Evolutionary conservation across 2,888 invertebrate genomes (phyloP).

Genomic region (Hirudinaria manillensis): DNA sequence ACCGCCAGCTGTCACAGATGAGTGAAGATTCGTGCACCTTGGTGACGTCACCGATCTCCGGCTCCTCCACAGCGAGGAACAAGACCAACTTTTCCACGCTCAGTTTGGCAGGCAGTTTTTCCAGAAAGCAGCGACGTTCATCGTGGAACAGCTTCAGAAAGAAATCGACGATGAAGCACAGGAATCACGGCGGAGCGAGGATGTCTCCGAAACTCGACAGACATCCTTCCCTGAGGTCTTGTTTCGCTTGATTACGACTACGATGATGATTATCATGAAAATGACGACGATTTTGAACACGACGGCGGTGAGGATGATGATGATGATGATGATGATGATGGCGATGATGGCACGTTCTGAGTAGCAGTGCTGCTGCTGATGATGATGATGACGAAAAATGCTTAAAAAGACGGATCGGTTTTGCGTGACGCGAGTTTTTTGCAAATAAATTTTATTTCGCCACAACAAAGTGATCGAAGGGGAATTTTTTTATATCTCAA

Average conservation of each 20-base stretch:
- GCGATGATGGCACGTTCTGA: neutral
- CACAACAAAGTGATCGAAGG: neutral
- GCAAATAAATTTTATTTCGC: neutral
- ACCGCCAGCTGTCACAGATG: neutral
- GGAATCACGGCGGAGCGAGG: neutral
- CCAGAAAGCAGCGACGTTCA: neutral
- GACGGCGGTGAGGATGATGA: slow-evolving; percentile 4
- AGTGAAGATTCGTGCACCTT: neutral
- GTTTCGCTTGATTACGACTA: neutral
- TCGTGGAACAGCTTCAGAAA: neutral
- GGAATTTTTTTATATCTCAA: neutral
- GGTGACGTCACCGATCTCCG: slow-evolving; percentile 4
- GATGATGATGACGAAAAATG: no score
- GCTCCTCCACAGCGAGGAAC: neutral
- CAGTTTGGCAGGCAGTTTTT: slow-evolving; percentile 25
- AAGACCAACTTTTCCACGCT: slow-evolving; percentile 27
- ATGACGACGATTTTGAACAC: neutral
- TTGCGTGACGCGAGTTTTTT: neutral
- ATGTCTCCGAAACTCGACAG: slow-evolving; percentile 26
- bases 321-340: slow-evolving; percentile 15
- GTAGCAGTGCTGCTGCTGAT: neutral
- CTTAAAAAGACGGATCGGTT: no score
- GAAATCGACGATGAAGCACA: neutral
- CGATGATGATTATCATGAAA: neutral
- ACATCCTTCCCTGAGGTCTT: slow-evolving; percentile 26